These are phyloP conservation scores for Hemistola chrysoprasaria DNA, from an alignment of 2,888 invertebrate species.

Conservation along the genomic window DNA sequence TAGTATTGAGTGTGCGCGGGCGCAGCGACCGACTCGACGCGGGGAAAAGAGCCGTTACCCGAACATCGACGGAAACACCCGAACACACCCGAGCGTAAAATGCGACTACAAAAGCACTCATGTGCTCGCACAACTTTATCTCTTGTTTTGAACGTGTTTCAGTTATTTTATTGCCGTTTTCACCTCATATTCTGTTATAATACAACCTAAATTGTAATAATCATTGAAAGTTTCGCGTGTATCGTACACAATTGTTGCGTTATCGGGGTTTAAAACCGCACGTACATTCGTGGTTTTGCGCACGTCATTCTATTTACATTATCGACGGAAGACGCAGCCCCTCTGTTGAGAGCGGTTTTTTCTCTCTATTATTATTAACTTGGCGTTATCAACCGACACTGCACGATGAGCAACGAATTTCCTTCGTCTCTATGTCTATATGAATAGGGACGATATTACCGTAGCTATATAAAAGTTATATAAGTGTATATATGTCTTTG, in stretches of 20 bases:
- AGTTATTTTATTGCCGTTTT: slow-evolving; percentile 24
- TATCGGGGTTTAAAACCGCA: slow-evolving; percentile 36
- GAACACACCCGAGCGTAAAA: slow-evolving; percentile 54
- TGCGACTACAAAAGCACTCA: slow-evolving; percentile 53
- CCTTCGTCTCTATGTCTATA: slow-evolving; percentile 4
- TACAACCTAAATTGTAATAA: slow-evolving; percentile 19
- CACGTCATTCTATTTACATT: slow-evolving; percentile 60
- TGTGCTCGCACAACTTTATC: slow-evolving; percentile 34
- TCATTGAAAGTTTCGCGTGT: slow-evolving; percentile 12
- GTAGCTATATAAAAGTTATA: no score
- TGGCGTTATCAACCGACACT: slow-evolving; percentile 48
- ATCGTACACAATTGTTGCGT: slow-evolving; percentile 7
- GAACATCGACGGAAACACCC: slow-evolving; percentile 61
- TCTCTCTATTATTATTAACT: slow-evolving; percentile 78
- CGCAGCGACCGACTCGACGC: slow-evolving; percentile 33
- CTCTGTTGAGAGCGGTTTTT: slow-evolving; percentile 69
- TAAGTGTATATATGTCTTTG: slow-evolving; percentile 25
- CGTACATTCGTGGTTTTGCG: slow-evolving; percentile 49
- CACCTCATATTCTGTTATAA: slow-evolving; percentile 30
- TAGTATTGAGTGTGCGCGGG: slow-evolving; percentile 73
- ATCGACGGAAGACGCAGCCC: slow-evolving; percentile 69
- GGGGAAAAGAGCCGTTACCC: slow-evolving; percentile 76
- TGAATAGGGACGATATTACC: slow-evolving; percentile 4
- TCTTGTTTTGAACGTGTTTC: slow-evolving; percentile 21
- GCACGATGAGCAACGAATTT: slow-evolving; percentile 11